Evolutionary conservation across 2,888 invertebrate genomes (phyloP).

Genomic region (Acrocyrtus sp.): DNA sequence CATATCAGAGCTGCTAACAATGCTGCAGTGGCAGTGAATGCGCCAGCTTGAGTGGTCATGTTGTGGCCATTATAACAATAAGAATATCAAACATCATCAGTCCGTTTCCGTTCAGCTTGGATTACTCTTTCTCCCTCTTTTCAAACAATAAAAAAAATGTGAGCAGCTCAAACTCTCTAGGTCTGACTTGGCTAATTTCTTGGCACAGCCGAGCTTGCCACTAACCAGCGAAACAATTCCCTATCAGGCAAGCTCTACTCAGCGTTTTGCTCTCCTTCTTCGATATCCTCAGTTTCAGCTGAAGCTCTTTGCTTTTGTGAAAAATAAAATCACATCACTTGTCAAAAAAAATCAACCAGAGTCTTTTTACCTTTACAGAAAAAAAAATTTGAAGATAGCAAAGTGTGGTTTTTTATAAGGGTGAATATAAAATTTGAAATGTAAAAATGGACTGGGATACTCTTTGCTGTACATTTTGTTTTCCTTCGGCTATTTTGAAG

Average conservation of each 20-base stretch:
- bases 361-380: not conserved
- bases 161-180: too few species aligned
- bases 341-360: not conserved
- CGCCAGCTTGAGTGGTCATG: not conserved
- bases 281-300: not conserved
- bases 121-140: constrained; percentile 12
- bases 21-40: not conserved
- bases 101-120: constrained; percentile 52
- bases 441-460: too few species aligned
- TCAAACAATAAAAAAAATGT: too few species aligned
- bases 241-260: too few species aligned
- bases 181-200: not conserved
- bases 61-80: constrained; percentile 23
- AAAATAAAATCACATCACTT: not conserved
- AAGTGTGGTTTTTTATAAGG: too few species aligned
- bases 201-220: too few species aligned
- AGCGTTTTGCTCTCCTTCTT: not conserved
- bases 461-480: too few species aligned
- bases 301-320: constrained; percentile 3
- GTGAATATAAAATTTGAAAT: too few species aligned
- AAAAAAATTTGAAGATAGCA: constrained; percentile 15
- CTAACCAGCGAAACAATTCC: too few species aligned
- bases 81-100: constrained; percentile 41
- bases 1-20: not conserved
- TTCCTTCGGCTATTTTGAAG: not conserved